A percentile compares a stretch with the other conserved stretches of the same genome.
Conservation (phyloP, 2,113 vertebrate species). For the Gymnarchus niloticus region DNA sequence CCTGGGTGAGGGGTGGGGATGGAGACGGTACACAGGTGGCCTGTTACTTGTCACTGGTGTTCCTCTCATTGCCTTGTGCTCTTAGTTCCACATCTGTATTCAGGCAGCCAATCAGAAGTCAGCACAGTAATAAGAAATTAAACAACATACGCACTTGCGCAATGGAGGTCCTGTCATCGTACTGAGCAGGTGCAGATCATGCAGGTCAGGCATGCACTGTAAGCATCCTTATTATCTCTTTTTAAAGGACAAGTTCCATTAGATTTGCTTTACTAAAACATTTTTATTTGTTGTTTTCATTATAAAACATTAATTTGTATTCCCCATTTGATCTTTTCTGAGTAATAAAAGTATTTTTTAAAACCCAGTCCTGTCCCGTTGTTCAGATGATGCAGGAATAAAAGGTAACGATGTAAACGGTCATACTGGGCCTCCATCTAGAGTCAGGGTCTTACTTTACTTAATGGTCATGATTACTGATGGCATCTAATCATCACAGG, state of each 20-base stretch:
- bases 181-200: not conserved
- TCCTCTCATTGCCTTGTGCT: conserved; percentile 66
- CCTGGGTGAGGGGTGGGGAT: not conserved
- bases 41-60: not conserved
- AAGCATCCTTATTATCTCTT: not conserved
- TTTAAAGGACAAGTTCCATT: not conserved
- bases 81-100: conserved; percentile 65
- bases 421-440: too few species aligned
- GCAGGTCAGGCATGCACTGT: not conserved
- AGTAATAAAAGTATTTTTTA: not conserved
- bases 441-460: too few species aligned
- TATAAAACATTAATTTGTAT: not conserved
- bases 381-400: too few species aligned
- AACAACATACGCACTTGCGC: conserved; percentile 40
- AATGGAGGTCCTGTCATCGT: not conserved
- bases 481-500: too few species aligned
- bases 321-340: not conserved
- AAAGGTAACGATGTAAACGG: too few species aligned
- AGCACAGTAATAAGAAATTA: conserved; percentile 39
- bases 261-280: not conserved
- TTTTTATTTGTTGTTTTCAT: not conserved
- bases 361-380: too few species aligned
- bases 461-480: too few species aligned
- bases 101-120: conserved; percentile 3
- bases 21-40: not conserved